Conservation (phyloP, 2,888 invertebrate species). For the Drosophila atripex region DNA sequence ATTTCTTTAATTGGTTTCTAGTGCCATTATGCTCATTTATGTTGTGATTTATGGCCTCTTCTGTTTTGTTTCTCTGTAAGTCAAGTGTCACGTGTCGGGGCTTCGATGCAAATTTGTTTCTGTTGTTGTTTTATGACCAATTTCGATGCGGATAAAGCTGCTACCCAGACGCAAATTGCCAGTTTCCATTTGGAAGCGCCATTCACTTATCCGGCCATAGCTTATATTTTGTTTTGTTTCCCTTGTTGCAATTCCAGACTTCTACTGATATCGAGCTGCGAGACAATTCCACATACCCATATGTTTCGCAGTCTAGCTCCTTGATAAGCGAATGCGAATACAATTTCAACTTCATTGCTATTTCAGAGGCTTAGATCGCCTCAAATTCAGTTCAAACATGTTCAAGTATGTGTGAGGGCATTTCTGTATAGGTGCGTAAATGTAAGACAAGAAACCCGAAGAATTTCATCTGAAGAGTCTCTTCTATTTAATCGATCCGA, state of each 20-base stretch:
- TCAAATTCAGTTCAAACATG: background rate
- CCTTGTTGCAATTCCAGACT: constrained; percentile 12
- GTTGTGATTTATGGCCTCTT: background rate
- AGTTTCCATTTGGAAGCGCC: constrained; percentile 16
- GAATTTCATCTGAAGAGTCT: constrained; percentile 1
- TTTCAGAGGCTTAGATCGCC: constrained; percentile 10
- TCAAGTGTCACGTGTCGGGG: constrained; percentile 24
- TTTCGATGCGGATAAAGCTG: constrained; percentile 21
- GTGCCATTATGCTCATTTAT: background rate
- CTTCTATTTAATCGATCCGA: constrained; percentile 21
- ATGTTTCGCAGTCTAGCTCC: background rate
- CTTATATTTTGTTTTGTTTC: background rate
- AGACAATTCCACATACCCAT: background rate
- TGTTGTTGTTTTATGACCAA: constrained; percentile 15
- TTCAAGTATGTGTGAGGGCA: no score
- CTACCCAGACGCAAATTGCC: constrained; percentile 23
- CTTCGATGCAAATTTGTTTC: constrained; percentile 13
- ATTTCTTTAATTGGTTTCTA: background rate
- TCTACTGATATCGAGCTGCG: constrained; percentile 10
- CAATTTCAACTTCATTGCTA: background rate
- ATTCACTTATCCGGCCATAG: constrained; percentile 5
- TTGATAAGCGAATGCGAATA: background rate
- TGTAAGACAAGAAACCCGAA: constrained; percentile 1
- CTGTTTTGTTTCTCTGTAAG: background rate
- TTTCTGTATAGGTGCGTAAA: background rate